Conservation (phyloP, 2,113 vertebrate species). For the Stigmatopora argus region DNA sequence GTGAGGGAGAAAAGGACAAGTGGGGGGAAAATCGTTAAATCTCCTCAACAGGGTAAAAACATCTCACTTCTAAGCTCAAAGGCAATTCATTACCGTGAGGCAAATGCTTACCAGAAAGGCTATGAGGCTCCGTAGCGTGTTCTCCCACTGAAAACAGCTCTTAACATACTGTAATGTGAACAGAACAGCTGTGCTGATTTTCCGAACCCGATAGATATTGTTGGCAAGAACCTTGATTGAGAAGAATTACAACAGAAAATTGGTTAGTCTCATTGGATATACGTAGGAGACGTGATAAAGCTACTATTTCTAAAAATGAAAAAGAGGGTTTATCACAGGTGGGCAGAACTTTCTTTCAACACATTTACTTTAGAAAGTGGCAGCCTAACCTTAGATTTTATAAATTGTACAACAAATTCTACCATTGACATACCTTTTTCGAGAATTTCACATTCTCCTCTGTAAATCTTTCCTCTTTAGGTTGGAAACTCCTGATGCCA, state of each 20-base stretch:
- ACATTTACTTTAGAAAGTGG: not conserved
- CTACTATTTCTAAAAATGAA: slow-evolving; percentile 47
- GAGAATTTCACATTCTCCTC: slow-evolving; percentile 87
- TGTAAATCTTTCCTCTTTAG: slow-evolving; percentile 77
- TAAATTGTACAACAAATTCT: no score
- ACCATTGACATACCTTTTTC: slow-evolving; percentile 78
- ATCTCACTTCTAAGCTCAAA: slow-evolving; percentile 55
- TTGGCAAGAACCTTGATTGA: slow-evolving; percentile 84
- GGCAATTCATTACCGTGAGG: slow-evolving; percentile 58
- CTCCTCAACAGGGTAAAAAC: slow-evolving; percentile 54
- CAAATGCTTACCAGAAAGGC: slow-evolving; percentile 89
- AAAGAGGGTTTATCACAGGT: slow-evolving; percentile 44
- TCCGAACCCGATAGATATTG: slow-evolving; percentile 90
- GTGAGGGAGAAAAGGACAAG: slow-evolving; percentile 32
- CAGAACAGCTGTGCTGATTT: slow-evolving; percentile 88
- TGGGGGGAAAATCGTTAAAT: slow-evolving; percentile 38
- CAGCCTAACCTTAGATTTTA: not conserved
- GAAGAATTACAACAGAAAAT: slow-evolving; percentile 53
- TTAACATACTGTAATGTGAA: slow-evolving; percentile 90
- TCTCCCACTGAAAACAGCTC: slow-evolving; percentile 98
- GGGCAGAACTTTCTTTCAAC: not conserved
- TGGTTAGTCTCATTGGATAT: slow-evolving; percentile 52
- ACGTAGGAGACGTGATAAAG: slow-evolving; percentile 47
- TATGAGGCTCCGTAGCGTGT: slow-evolving; percentile 78
- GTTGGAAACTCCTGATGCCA: slow-evolving; percentile 80